These are phyloP conservation scores for Acrossocheilus fasciatus DNA, from an alignment of 2,797 vertebrate genomes.

Conservation along the genomic window DNA sequence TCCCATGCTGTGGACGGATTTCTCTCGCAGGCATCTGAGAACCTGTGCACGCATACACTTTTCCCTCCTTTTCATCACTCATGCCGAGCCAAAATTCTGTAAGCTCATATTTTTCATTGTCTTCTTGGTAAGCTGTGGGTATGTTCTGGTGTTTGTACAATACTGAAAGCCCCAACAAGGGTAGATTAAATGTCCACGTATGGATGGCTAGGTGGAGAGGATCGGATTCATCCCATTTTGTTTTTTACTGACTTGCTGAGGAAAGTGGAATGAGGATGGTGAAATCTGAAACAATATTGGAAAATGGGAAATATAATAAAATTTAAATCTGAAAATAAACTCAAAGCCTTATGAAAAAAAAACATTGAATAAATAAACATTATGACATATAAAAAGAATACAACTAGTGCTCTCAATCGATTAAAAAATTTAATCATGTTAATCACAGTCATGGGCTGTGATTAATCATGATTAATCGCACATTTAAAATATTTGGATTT, in stretches of 20 bases:
- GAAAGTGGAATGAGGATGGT: background rate
- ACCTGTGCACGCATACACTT: constrained; percentile 37
- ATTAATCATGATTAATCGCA: too few relatives aligned
- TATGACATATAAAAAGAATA: too few relatives aligned
- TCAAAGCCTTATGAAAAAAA: background rate
- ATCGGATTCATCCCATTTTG: background rate
- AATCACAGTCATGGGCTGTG: too few relatives aligned
- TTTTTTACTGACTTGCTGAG: background rate
- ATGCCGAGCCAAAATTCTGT: constrained; percentile 21
- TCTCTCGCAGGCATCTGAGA: constrained; percentile 28
- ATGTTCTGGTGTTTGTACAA: constrained; percentile 32
- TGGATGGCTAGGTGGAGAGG: background rate
- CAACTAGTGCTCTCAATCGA: too few relatives aligned
- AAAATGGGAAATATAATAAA: background rate
- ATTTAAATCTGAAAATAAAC: background rate
- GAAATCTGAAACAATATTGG: background rate
- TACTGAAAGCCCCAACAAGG: constrained; percentile 12
- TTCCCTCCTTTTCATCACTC: constrained; percentile 43
- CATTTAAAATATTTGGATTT: too few relatives aligned
- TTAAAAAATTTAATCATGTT: too few relatives aligned
- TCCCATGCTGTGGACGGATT: constrained; percentile 42
- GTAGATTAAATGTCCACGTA: constrained; percentile 24
- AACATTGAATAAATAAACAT: background rate
- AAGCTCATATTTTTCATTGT: constrained; percentile 39
- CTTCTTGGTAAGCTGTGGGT: constrained; percentile 4